A percentile compares a stretch with the other conserved stretches of the same genome.
phyloP scores from a whole-genome alignment of 1,140 invertebrate genomes.

The Eriosoma lanigerum region DNA sequence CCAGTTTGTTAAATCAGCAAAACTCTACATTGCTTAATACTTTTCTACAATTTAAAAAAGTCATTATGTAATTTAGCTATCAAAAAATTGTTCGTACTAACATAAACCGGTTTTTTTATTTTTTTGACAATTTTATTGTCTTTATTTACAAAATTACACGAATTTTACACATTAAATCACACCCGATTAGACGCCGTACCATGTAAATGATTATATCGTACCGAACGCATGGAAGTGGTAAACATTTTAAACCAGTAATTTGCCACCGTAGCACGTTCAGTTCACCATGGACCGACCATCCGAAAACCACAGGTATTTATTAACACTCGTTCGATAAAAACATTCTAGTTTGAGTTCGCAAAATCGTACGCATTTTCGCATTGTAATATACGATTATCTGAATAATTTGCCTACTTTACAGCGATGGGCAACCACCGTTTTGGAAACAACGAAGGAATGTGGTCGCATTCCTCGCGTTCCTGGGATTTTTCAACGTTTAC shows the following conservation, averaged over 20 bases:
- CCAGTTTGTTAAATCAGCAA: no score
- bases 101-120: no score
- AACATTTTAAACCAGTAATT: constrained; percentile 28
- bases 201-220: no score
- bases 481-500: constrained; percentile 88
- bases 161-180: no score
- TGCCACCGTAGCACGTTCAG: neutral
- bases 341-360: neutral
- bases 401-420: neutral
- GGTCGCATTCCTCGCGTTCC: constrained; percentile 76
- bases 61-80: no score
- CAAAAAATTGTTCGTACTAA: no score
- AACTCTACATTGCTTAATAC: no score
- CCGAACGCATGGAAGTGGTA: neutral
- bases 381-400: neutral
- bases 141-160: no score
- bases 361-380: neutral
- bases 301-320: constrained; percentile 4
- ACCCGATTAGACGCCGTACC: no score
- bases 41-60: no score
- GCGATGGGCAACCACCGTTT: constrained; percentile 56
- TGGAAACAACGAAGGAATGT: constrained; percentile 72
- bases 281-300: constrained; percentile 15
- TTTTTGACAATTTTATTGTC: no score
- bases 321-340: neutral